Evolutionary conservation across 2,113 vertebrate species (phyloP), one percentile per base, ranked within the genome.

Genomic region (Carassius gibelio): DNA sequence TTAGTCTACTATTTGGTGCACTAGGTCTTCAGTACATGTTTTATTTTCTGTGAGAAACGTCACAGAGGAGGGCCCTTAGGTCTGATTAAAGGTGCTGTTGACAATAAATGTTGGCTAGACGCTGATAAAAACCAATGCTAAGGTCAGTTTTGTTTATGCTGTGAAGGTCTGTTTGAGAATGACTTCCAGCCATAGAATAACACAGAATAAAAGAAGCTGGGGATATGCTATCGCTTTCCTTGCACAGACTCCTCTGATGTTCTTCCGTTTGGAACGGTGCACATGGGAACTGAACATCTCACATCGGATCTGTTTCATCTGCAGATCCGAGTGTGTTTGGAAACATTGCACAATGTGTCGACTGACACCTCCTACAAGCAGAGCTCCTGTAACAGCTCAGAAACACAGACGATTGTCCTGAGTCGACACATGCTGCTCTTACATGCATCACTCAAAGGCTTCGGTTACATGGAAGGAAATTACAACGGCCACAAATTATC

Each of bases 121-220:
- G 3, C 68, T 71, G 34, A 71, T 71, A 71, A 71, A 38, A 71
- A 71, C 5, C 68, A 38, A 8, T 34, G 17, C 34, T 38, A 38
- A 71, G 68, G 68, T 71, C 68, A 71, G 15, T 71, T 38, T 76
- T 76, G 75, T 76, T 76, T 76, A 55, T 76, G 1, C 75, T 52
- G 75, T 34, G 26, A 55, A 76, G 75, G 75, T 11, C 15, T 76
- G 26, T 15, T 19, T 71, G 9, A 71, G 38, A 17, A 71, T 9
- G 15, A 76, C 75, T 76, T 55, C 26, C 23, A 76, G 48, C 74
- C 23, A 19, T 26, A 30, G 42, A 48, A 30, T 10, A 23, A 45
- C 38, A 48, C 3, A 0, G 26, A 52, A 19, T 76, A 26, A 76
- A 76, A 21, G 14, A 55, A 8, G n/a, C 15, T 34, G 74, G 45